Percentiles rank a stretch among this genome's conserved stretches.
These are phyloP conservation scores for Ectropis crepuscularia DNA, from an alignment of 2,888 invertebrate genomes.

Conservation along the genomic window DNA sequence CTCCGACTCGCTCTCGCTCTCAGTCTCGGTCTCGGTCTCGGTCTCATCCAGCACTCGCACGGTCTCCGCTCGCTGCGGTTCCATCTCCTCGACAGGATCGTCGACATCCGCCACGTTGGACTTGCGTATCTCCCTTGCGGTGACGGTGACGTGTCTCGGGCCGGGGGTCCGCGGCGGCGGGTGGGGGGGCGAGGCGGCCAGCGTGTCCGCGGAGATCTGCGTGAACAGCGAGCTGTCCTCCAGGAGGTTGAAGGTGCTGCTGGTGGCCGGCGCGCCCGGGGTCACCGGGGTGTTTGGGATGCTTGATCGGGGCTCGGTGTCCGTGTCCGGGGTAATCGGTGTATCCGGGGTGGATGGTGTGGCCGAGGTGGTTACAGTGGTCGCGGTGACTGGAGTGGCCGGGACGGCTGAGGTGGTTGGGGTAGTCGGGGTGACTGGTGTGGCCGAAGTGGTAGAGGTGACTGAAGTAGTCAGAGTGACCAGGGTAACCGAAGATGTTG, in stretches of 20 bases:
- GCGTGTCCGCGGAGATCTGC: conserved; percentile 85
- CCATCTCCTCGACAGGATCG: conserved; percentile 79
- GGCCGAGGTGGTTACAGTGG: too few relatives aligned
- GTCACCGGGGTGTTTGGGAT: conserved; percentile 46
- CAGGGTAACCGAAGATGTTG: too few relatives aligned
- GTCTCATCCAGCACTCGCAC: conserved; percentile 84
- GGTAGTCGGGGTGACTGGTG: conserved; percentile 28
- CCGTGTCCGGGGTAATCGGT: conserved; percentile 33
- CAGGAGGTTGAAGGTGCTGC: conserved; percentile 86
- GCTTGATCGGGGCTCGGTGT: conserved; percentile 48
- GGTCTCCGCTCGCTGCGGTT: conserved; percentile 82
- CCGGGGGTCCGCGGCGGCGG: not conserved
- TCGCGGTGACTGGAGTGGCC: not conserved
- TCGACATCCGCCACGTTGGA: conserved; percentile 84
- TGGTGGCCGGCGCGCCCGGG: conserved; percentile 67
- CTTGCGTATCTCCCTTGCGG: conserved; percentile 88
- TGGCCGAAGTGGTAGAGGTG: conserved; percentile 36
- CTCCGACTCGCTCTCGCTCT: conserved; percentile 6
- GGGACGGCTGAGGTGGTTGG: conserved; percentile 42
- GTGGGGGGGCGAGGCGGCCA: conserved; percentile 41
- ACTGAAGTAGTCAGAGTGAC: conserved; percentile 47
- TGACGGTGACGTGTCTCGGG: conserved; percentile 81
- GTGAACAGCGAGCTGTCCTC: conserved; percentile 89
- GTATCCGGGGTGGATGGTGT: not conserved
- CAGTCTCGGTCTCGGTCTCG: conserved; percentile 65